Evolutionary conservation across 23 tunicate genomes (phyloP).

Genomic region (Ascidia mentula): DNA sequence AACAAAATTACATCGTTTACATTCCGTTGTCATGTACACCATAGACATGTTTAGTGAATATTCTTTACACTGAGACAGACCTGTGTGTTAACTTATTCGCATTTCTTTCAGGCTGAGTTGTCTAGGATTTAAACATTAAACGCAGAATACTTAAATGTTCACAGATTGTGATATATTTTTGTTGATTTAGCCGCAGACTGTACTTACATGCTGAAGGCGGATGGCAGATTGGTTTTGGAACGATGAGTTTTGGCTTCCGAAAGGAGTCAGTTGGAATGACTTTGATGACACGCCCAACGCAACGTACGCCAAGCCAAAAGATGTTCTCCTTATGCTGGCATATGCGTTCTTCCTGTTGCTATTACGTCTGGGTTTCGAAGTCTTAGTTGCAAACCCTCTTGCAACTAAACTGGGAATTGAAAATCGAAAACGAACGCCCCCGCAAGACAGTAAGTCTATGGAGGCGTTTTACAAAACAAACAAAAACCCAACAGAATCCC

Average conservation of each 20-base stretch:
- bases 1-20: no score
- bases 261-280: background rate
- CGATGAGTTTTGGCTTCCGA: conserved; percentile 19
- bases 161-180: no score
- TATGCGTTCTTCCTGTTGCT: background rate
- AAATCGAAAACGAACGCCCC: background rate
- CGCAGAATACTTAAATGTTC: no score
- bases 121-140: no score
- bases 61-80: no score
- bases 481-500: background rate
- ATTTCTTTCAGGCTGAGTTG: no score
- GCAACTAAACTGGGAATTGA: background rate
- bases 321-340: background rate
- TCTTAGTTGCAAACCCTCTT: background rate
- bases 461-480: background rate
- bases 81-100: no score
- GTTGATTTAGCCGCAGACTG: no score
- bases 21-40: no score
- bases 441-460: background rate
- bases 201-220: no score
- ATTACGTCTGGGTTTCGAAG: background rate
- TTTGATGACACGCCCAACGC: background rate
- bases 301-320: background rate
- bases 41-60: no score
- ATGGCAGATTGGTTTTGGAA: conserved; percentile 29